Percentiles rank a stretch among this genome's conserved stretches.
phyloP scores from a whole-genome alignment of 2,797 vertebrate genomes.

The Trachops cirrhosus region DNA sequence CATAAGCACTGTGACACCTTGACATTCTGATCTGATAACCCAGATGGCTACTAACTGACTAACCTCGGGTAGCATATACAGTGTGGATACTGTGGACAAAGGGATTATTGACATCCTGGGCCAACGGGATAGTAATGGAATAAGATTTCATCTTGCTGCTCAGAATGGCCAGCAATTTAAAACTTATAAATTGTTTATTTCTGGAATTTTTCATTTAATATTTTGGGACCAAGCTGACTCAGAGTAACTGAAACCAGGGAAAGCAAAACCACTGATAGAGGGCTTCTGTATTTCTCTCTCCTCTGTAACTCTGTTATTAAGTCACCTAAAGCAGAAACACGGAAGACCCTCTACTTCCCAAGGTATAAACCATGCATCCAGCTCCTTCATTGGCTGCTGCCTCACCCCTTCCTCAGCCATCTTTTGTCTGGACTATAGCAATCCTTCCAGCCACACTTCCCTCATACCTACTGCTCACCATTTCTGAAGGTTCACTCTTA shows the following conservation, averaged over 20 bases:
- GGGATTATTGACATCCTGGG: background rate
- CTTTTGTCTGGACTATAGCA: background rate
- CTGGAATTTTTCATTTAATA: background rate
- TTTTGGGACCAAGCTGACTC: background rate
- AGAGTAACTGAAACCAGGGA: background rate
- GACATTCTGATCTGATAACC: background rate
- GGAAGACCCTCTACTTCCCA: background rate
- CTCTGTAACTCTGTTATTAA: background rate
- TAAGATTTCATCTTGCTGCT: background rate
- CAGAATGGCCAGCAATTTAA: background rate
- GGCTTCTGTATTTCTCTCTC: background rate
- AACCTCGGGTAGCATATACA: background rate
- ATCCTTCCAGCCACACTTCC: background rate
- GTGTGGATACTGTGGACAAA: background rate
- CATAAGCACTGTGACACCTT: background rate
- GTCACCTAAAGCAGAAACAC: background rate
- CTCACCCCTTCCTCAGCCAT: rapidly evolving
- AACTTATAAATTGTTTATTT: background rate
- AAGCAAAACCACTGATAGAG: background rate
- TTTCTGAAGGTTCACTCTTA: background rate
- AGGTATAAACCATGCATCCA: background rate
- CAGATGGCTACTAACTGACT: background rate
- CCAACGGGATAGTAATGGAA: background rate
- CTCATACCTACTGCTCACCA: background rate
- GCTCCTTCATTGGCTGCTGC: background rate